These are phyloP conservation scores for Microcebus lehilahytsara DNA, from an alignment of 2,113 vertebrate genomes.

Conservation along the genomic window DNA sequence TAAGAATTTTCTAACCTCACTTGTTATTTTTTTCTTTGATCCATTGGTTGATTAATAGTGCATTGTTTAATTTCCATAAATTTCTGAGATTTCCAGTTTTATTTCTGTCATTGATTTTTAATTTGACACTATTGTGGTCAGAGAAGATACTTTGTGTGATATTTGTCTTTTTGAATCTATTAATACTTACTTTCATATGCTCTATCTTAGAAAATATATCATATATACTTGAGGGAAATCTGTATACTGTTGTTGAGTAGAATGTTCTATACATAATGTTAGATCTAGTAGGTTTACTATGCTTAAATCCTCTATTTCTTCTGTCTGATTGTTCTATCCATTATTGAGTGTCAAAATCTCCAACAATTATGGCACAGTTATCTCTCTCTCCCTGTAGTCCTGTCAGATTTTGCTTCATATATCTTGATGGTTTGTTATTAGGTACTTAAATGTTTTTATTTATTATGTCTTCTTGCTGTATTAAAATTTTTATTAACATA, in stretches of 20 bases:
- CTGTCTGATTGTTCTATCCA: not conserved
- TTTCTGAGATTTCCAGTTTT: not conserved
- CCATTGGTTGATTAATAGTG: not conserved
- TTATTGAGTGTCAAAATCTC: not conserved
- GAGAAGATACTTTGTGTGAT: not conserved
- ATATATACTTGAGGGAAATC: not conserved
- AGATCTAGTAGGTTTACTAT: not conserved
- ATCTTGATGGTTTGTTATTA: not conserved
- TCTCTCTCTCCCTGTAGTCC: not conserved
- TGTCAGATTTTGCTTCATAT: not conserved
- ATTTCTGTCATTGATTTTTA: not conserved
- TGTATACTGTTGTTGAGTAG: not conserved
- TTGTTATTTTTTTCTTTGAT: not conserved
- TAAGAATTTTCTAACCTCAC: not conserved
- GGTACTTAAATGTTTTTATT: not conserved
- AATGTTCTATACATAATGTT: not conserved
- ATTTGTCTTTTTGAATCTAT: not conserved
- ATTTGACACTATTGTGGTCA: not conserved
- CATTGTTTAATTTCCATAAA: not conserved
- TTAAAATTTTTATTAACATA: not conserved
- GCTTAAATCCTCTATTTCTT: not conserved
- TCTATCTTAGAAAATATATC: not conserved
- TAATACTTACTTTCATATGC: not conserved
- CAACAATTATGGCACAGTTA: not conserved
- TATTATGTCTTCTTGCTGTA: not conserved